Conservation (phyloP, 2,797 vertebrate species). For the Sebastes cheni region DNA sequence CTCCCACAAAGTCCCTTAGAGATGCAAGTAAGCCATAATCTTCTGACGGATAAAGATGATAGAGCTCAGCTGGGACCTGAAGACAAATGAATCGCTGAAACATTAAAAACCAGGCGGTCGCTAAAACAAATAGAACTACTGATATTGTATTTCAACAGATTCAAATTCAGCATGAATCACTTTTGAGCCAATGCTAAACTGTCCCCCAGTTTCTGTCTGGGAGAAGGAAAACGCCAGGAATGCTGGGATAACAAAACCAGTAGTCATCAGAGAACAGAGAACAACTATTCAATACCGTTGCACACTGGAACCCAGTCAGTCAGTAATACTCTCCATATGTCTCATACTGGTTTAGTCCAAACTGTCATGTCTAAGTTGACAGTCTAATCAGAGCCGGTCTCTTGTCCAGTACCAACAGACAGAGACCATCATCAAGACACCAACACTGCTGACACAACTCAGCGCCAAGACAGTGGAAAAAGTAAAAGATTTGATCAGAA, state of each 20-base stretch:
- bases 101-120: neutral
- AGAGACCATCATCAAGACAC: conserved; percentile 25
- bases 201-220: conserved; percentile 36
- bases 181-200: conserved; percentile 10
- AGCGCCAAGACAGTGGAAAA: neutral
- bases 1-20: neutral
- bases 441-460: neutral
- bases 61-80: neutral
- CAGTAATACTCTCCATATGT: conserved; percentile 70
- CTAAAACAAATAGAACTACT: neutral
- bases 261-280: conserved; percentile 58
- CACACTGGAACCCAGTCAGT: conserved; percentile 59
- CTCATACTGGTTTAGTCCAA: conserved; percentile 50
- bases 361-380: conserved; percentile 63
- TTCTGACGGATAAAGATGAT: conserved; percentile 3
- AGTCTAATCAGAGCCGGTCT: conserved; percentile 82
- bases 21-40: neutral
- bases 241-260: conserved; percentile 59
- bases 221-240: conserved; percentile 56
- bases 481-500: neutral
- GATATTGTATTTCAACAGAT: conserved; percentile 16
- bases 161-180: conserved; percentile 12
- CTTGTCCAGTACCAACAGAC: conserved; percentile 39
- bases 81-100: conserved; percentile 8
- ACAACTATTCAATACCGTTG: conserved; percentile 51